A percentile compares a stretch with the other conserved stretches of the same genome.
phyloP scores from a whole-genome alignment of 2,113 vertebrate genomes.

The Halcyon malimbica region DNA sequence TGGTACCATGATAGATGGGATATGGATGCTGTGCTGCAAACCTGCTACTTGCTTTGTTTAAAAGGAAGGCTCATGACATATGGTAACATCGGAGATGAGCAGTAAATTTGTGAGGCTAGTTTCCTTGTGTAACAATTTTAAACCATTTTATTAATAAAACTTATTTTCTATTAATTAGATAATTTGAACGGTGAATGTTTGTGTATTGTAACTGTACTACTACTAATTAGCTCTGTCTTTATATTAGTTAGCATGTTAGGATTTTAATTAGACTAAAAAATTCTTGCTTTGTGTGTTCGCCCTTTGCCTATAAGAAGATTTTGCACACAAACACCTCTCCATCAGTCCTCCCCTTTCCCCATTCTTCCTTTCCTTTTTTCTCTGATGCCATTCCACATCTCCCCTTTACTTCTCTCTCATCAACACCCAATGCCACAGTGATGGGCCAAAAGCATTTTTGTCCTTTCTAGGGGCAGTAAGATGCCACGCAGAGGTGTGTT shows the following conservation, averaged over 20 bases:
- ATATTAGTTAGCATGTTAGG: background rate
- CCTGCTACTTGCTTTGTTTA: background rate
- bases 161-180: background rate
- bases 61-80: background rate
- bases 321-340: background rate
- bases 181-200: background rate
- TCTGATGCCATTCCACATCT: background rate
- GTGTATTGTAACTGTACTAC: background rate
- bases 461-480: background rate
- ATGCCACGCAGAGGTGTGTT: background rate
- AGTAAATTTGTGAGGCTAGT: background rate
- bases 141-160: background rate
- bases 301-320: background rate
- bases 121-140: background rate
- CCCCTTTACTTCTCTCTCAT: background rate
- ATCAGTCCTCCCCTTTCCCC: background rate
- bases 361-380: background rate
- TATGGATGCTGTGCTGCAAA: background rate
- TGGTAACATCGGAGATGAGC: accelerated
- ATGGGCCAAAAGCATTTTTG: background rate
- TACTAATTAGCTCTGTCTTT: background rate
- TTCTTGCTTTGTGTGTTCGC: background rate
- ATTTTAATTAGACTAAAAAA: background rate
- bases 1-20: background rate
- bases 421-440: background rate